Evolutionary conservation across 2,797 vertebrate genomes (phyloP).

Genomic region (Microcaecilia unicolor): DNA sequence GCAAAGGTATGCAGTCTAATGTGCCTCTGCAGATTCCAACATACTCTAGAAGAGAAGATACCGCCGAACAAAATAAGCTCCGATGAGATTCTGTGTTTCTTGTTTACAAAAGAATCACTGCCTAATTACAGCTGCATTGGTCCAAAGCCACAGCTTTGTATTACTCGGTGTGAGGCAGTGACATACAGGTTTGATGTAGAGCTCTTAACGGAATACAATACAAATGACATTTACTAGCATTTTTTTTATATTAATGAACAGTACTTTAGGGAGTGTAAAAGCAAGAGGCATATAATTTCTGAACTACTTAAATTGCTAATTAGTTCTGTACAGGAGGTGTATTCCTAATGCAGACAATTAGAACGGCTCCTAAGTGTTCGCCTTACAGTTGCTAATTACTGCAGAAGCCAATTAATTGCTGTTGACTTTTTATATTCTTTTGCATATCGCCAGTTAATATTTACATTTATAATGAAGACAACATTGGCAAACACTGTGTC

Average conservation of each 20-base stretch:
- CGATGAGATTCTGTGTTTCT: conserved; percentile 23
- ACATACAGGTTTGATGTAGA: conserved; percentile 59
- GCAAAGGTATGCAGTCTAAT: background rate
- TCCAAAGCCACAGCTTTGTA: conserved; percentile 43
- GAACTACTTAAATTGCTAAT: conserved; percentile 84
- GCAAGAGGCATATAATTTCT: conserved; percentile 82
- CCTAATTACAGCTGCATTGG: conserved; percentile 42
- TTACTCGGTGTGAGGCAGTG: conserved; percentile 50
- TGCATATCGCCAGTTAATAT: conserved; percentile 77
- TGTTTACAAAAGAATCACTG: conserved; percentile 44
- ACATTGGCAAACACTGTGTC: conserved; percentile 83
- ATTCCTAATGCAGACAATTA: conserved; percentile 78
- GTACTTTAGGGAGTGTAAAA: conserved; percentile 78
- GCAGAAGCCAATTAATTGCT: conserved; percentile 81
- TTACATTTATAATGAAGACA: conserved; percentile 84
- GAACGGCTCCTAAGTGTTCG: conserved; percentile 72
- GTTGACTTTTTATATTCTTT: conserved; percentile 82
- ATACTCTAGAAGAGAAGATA: conserved; percentile 12
- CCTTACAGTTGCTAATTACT: conserved; percentile 80
- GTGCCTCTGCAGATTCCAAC: conserved; percentile 2
- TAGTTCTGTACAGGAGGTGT: conserved; percentile 78
- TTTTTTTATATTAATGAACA: conserved; percentile 72
- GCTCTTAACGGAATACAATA: conserved; percentile 68
- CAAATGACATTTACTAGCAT: conserved; percentile 73
- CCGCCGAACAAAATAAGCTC: conserved; percentile 30